Conservation (phyloP, 2,113 vertebrate genomes). For the Mastomys coucha region DNA sequence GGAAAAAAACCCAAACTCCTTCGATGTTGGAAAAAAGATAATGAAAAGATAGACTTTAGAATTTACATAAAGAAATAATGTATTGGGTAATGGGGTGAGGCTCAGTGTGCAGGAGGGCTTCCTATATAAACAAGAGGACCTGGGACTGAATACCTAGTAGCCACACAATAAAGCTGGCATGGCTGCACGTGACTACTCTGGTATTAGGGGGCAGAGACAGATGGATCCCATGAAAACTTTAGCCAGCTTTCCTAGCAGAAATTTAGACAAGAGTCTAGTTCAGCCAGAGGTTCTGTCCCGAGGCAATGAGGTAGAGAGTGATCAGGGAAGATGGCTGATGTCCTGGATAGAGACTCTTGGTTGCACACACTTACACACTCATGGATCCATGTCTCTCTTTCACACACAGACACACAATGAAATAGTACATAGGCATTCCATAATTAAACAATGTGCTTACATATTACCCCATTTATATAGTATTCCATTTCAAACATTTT, state of each 20-base stretch:
- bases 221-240: background rate
- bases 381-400: too few species aligned
- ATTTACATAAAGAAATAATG: background rate
- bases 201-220: background rate
- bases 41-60: background rate
- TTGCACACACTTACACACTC: background rate
- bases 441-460: background rate
- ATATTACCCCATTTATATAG: background rate
- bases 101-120: background rate
- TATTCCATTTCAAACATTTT: slow-evolving; percentile 25
- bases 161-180: background rate
- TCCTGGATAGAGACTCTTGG: too few species aligned
- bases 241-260: background rate
- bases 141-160: too few species aligned
- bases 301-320: background rate
- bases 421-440: background rate
- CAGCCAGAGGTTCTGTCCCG: background rate
- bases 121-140: background rate
- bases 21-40: background rate
- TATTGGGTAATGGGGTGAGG: background rate
- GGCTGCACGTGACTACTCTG: background rate
- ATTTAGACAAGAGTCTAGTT: background rate
- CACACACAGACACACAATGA: background rate
- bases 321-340: background rate
- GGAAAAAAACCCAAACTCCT: background rate